Evolutionary conservation across 2,797 vertebrate genomes (phyloP).

Genomic region (Amblyraja radiata): DNA sequence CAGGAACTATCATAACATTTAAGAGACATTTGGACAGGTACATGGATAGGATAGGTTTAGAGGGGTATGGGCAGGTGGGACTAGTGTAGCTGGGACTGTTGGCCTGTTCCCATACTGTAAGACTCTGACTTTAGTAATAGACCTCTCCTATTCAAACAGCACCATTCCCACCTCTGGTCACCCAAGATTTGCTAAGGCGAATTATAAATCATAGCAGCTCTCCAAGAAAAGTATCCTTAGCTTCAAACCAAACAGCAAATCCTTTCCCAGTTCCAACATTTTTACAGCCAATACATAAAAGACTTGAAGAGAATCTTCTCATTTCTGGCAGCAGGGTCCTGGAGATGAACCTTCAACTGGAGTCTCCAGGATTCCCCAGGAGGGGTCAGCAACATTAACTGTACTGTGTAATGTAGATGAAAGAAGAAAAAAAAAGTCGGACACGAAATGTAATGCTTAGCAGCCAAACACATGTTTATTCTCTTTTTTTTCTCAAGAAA

Average conservation of each 20-base stretch:
- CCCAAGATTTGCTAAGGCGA: not conserved
- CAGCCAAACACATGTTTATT: slow-evolving; percentile 38
- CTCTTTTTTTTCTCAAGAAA: slow-evolving; percentile 34
- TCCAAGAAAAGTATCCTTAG: not conserved
- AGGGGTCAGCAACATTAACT: not conserved
- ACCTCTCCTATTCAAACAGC: not conserved
- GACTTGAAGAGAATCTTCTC: not conserved
- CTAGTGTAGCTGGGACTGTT: too few species aligned
- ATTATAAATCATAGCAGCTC: not conserved
- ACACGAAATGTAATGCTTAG: slow-evolving; percentile 32
- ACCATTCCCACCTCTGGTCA: not conserved
- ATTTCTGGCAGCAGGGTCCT: not conserved
- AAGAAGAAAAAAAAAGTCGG: not conserved
- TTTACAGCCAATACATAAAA: not conserved
- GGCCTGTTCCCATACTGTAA: too few species aligned
- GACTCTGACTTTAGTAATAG: not conserved
- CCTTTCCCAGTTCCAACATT: not conserved
- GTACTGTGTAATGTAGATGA: not conserved
- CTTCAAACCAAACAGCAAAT: not conserved
- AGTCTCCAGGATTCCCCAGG: not conserved
- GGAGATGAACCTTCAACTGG: not conserved
- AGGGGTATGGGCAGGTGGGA: too few species aligned
- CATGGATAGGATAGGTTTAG: too few species aligned
- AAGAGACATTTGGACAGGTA: too few species aligned
- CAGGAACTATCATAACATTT: too few species aligned